These are phyloP conservation scores for Muscidifurax raptorellus DNA, from an alignment of 1,140 invertebrate species.

Conservation along the genomic window DNA sequence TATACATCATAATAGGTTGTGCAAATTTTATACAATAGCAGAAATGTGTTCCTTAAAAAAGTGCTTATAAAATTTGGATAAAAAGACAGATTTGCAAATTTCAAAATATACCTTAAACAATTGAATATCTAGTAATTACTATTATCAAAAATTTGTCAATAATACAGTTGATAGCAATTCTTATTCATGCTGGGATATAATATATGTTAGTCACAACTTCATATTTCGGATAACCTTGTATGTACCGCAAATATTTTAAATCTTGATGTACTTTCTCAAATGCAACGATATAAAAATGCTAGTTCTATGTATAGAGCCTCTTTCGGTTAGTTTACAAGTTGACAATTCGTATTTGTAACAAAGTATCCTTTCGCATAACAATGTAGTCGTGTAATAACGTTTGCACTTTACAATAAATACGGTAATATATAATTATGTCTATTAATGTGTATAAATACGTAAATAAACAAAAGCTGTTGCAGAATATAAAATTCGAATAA, in stretches of 20 bases:
- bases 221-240: no score
- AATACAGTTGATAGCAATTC: no score
- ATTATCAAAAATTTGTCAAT: no score
- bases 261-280: slow-evolving; percentile 32
- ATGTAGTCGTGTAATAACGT: background rate
- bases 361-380: background rate
- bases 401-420: slow-evolving; percentile 1
- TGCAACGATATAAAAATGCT: slow-evolving; percentile 5
- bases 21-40: background rate
- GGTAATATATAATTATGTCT: background rate
- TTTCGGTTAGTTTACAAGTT: background rate
- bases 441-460: background rate
- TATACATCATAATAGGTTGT: background rate
- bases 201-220: no score
- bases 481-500: background rate
- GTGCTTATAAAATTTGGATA: no score
- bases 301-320: slow-evolving; percentile 8
- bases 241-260: background rate
- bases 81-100: no score
- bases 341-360: slow-evolving; percentile 7
- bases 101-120: no score
- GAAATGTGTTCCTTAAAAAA: no score
- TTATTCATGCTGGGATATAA: no score
- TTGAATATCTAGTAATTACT: no score
- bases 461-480: background rate